Conservation (phyloP, 30 jellyfish, hydroid and myxozoan genomes). For the Pelagia noctiluca region DNA sequence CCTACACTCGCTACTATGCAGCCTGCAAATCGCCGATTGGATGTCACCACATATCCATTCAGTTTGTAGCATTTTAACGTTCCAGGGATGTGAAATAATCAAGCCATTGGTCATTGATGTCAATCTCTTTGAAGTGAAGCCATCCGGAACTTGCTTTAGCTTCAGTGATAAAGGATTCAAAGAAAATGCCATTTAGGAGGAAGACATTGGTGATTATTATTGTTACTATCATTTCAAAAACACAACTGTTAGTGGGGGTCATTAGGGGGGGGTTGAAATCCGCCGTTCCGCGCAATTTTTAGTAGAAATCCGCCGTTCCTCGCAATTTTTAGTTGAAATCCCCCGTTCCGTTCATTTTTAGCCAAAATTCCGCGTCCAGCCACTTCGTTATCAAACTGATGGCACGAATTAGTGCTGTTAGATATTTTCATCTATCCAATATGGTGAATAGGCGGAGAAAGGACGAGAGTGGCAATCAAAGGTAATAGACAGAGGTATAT, state of each 20-base stretch:
- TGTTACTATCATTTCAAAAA: too few relatives aligned
- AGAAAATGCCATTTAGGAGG: background rate
- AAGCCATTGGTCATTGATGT: background rate
- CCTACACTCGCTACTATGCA: conserved; percentile 18
- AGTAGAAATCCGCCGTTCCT: too few relatives aligned
- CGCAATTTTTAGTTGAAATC: too few relatives aligned
- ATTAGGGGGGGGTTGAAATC: background rate
- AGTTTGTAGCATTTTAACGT: background rate
- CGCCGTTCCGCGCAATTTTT: conserved; percentile 7
- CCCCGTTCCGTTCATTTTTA: background rate
- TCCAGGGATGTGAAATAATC: background rate
- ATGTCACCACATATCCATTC: background rate
- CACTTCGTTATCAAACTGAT: background rate
- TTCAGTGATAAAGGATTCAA: background rate
- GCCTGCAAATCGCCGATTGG: conserved; percentile 5
- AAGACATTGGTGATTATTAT: too few relatives aligned
- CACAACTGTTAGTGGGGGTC: too few relatives aligned
- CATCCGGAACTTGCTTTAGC: background rate
- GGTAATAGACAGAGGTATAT: too few relatives aligned
- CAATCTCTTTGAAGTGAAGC: too few relatives aligned
- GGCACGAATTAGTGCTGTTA: background rate
- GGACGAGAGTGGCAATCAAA: too few relatives aligned
- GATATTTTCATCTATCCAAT: background rate
- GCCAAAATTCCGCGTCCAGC: background rate
- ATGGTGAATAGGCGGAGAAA: background rate